phyloP scores from a whole-genome alignment of 2,888 invertebrate species.

The Cantharis flavilabris region DNA sequence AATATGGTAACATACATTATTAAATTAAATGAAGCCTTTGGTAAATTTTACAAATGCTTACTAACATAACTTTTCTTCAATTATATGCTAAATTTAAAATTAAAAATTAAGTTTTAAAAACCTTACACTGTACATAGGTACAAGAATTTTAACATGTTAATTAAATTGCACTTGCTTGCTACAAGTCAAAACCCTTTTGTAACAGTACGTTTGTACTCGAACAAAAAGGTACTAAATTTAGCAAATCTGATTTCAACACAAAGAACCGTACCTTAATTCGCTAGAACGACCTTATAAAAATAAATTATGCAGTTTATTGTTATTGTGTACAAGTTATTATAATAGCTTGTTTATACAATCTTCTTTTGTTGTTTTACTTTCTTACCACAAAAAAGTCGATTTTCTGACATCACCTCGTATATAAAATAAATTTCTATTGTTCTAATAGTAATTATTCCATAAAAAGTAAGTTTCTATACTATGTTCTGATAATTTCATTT shows the following conservation, averaged over 20 bases:
- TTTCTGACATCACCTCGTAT: background rate
- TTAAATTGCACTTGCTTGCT: background rate
- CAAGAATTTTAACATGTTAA: background rate
- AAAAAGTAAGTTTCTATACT: no score
- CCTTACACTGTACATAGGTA: background rate
- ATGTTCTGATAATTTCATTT: no score
- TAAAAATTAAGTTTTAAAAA: background rate
- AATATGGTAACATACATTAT: background rate
- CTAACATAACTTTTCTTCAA: background rate
- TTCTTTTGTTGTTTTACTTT: background rate
- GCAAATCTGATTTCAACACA: background rate
- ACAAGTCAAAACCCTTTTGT: background rate
- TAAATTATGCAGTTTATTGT: background rate
- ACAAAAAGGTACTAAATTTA: background rate
- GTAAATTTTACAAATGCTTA: background rate
- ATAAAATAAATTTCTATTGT: background rate
- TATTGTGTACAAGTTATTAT: background rate
- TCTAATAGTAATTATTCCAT: no score
- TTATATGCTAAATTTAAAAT: no score
- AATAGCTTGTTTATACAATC: background rate
- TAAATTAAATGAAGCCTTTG: constrained; percentile 17
- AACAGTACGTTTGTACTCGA: background rate
- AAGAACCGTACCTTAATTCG: background rate
- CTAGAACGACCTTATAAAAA: background rate
- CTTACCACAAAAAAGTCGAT: background rate